phyloP scores from a whole-genome alignment of 2,797 vertebrate species.

The Parambassis ranga region DNA sequence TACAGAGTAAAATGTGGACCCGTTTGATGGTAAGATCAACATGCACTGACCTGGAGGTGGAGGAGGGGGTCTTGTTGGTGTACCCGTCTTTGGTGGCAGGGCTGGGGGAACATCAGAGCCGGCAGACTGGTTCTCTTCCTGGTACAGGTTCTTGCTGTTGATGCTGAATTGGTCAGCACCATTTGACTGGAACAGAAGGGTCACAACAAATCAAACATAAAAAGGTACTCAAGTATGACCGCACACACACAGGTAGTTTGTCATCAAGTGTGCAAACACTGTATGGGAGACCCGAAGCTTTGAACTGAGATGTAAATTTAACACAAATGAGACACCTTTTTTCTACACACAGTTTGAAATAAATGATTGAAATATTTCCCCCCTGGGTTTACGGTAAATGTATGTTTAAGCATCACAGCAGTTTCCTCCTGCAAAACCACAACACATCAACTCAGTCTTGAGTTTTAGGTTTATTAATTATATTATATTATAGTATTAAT shows the following conservation, averaged over 20 bases:
- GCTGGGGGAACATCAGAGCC: conserved; percentile 90
- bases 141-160: conserved; percentile 88
- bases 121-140: conserved; percentile 80
- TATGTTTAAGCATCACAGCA: no score
- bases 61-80: conserved; percentile 94
- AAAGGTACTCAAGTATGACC: no score
- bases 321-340: no score
- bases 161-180: conserved; percentile 86
- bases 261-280: background rate
- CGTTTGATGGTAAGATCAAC: background rate
- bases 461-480: conserved; percentile 1
- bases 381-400: no score
- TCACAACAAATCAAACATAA: background rate
- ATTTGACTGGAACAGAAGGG: conserved; percentile 78
- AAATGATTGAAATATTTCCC: background rate
- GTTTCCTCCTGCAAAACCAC: conserved; percentile 19
- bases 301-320: no score
- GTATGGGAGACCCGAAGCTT: no score
- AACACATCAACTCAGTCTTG: background rate
- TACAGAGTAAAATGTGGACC: background rate
- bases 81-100: conserved; percentile 94
- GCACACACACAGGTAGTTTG: background rate
- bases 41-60: conserved; percentile 90
- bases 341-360: background rate
- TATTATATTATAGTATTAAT: no score